phyloP scores from a whole-genome alignment of 2,888 invertebrate species.

The Mechanitis messenoides region DNA sequence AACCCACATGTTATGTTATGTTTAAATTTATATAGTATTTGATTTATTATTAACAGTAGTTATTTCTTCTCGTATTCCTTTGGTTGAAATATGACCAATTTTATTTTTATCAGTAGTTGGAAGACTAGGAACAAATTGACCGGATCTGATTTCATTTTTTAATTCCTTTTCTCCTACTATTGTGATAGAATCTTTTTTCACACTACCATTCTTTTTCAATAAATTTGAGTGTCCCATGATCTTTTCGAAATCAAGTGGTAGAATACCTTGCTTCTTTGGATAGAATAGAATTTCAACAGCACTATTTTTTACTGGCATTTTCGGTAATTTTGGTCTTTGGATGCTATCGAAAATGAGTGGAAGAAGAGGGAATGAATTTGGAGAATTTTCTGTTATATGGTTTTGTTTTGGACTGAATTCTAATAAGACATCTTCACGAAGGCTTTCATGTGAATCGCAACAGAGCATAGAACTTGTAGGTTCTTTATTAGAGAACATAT shows the following conservation, averaged over 20 bases:
- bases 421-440: slow-evolving; percentile 51
- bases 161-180: slow-evolving; percentile 52
- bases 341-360: slow-evolving; percentile 43
- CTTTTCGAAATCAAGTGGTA: slow-evolving; percentile 29
- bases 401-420: slow-evolving; percentile 46
- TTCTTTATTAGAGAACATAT: slow-evolving; percentile 50
- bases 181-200: slow-evolving; percentile 43
- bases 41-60: slow-evolving; percentile 12
- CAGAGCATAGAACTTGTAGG: slow-evolving; percentile 46
- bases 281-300: slow-evolving; percentile 57
- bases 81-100: slow-evolving; percentile 32
- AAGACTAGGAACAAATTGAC: slow-evolving; percentile 26
- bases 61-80: slow-evolving; percentile 29
- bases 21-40: slow-evolving; percentile 15
- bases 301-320: slow-evolving; percentile 41
- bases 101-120: slow-evolving; percentile 49
- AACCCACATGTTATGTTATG: not conserved
- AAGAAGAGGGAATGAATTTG: slow-evolving; percentile 33
- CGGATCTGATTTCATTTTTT: slow-evolving; percentile 40
- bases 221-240: not conserved
- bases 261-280: slow-evolving; percentile 50
- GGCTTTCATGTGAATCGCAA: slow-evolving; percentile 58
- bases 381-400: slow-evolving; percentile 23
- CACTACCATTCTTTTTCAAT: slow-evolving; percentile 34
- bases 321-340: slow-evolving; percentile 34